Evolutionary conservation across 2,113 vertebrate genomes (phyloP), one percentile per base, ranked within the genome.

Genomic region (Peromyscus polionotus): DNA sequence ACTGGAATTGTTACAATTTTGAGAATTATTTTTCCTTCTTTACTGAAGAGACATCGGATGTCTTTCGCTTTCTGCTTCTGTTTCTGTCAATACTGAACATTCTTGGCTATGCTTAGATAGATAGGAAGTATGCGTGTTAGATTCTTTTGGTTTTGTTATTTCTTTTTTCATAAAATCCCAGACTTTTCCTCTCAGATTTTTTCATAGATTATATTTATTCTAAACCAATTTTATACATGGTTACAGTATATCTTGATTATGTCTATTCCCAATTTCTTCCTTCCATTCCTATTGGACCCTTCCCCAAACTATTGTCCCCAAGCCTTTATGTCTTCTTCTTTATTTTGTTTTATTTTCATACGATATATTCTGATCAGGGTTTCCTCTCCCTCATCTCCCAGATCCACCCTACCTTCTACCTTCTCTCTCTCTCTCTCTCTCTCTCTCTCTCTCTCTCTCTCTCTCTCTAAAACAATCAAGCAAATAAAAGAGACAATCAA

Each of bases 1-100:
- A 76, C 19, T 70, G 31, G 88, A 95, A 70, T 63, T 22, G 48
- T 83, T 19, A 77, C 73, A 26, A 88, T 79, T 94, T 90, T 94
- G 36, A 88, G 68, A 26, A 70, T 95, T 63, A 12, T 80, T 65
- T 93, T 91, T 67, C 26, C 63, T 70, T 6, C 2, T 73, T 5
- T 59, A 1, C 73, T 61, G 10, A n/a, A 48, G 70, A 70, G 28
- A 33, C 39, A 94, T 22, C 80, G 12, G 24, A 2, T 91, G 54
- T 83, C 61, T 87, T 95, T 13, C 24, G 3, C 10, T 91, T 65
- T 93, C 28, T 95, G 6, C 16, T 51, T 79, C 76, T 19, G 48
- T 45, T n/a, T 59, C 28, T 89, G 11, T 57, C 0, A 61, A 22
- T 73, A 7, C 8, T 42, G 70, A 61, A n/a, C 36, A 86, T 79